Percentiles rank a stretch among this genome's conserved stretches.
Evolutionary conservation across 2,797 vertebrate genomes (phyloP).

Genomic region (Diglossa cyanea): DNA sequence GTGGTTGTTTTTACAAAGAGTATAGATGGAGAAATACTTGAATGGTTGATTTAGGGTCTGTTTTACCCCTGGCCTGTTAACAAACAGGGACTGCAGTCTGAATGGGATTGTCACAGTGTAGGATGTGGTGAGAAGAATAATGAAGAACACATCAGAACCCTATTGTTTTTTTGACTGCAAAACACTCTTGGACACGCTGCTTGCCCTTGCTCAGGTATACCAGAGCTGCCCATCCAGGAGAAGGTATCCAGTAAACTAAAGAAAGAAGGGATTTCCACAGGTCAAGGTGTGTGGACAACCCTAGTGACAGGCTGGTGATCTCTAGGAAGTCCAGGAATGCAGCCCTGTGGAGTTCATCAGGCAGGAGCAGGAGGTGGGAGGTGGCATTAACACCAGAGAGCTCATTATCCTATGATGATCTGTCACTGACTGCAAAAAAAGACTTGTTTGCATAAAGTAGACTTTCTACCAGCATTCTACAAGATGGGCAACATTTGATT

Average conservation of each 20-base stretch:
- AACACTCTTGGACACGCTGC: neutral
- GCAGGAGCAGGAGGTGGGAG: neutral
- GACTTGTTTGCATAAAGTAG: neutral
- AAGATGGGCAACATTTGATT: neutral
- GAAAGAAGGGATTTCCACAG: neutral
- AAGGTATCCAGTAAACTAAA: neutral
- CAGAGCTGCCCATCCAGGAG: neutral
- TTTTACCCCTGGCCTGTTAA: neutral
- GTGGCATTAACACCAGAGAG: neutral
- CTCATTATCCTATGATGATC: neutral
- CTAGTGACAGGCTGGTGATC: neutral
- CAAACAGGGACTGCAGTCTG: neutral
- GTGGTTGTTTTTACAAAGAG: too few species aligned
- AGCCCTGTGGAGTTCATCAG: neutral
- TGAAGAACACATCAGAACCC: neutral
- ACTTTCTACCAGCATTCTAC: neutral
- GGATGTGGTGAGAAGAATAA: neutral
- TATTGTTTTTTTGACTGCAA: neutral
- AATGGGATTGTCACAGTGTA: neutral
- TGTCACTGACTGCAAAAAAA: neutral
- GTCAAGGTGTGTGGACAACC: accelerated
- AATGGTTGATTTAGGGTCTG: neutral
- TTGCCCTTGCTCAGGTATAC: neutral
- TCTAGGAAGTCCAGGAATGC: neutral
- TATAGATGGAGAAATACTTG: neutral